Evolutionary conservation across 2,888 invertebrate species (phyloP).

Genomic region (Cryptus armator): DNA sequence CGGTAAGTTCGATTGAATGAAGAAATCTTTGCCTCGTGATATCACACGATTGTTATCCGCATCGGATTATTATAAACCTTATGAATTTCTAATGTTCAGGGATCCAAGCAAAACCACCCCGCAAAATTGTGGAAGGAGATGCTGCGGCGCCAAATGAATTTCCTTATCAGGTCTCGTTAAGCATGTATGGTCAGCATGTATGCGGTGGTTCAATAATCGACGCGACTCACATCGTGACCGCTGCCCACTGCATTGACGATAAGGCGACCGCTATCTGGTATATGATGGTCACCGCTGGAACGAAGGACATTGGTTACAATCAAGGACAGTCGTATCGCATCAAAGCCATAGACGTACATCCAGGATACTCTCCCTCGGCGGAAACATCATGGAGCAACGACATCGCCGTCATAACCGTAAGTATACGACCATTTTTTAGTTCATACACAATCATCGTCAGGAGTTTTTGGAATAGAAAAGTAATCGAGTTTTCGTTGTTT

Average conservation of each 20-base stretch:
- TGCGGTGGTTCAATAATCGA: conserved; percentile 70
- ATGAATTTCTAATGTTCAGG: too few relatives aligned
- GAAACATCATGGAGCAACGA: conserved; percentile 59
- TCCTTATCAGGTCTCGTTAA: conserved; percentile 68
- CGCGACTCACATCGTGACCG: conserved; percentile 63
- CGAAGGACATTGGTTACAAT: not conserved
- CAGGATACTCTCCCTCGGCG: not conserved
- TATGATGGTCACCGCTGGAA: not conserved
- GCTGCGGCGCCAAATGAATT: conserved; percentile 17
- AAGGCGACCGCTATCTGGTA: not conserved
- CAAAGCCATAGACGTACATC: not conserved
- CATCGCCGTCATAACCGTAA: conserved; percentile 68
- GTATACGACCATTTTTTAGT: not conserved
- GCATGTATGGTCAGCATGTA: conserved; percentile 38
- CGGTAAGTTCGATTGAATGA: too few relatives aligned
- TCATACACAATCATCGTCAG: not conserved
- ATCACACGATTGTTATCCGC: too few relatives aligned
- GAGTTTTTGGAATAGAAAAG: not conserved
- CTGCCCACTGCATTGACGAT: conserved; percentile 70
- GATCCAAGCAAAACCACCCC: too few relatives aligned
- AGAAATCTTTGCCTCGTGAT: too few relatives aligned
- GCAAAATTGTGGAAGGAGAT: too few relatives aligned
- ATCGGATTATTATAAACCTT: too few relatives aligned
- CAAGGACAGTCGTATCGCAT: not conserved
- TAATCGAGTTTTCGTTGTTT: not conserved